A percentile compares a stretch with the other conserved stretches of the same genome.
These are phyloP conservation scores for Oncorhynchus nerka DNA, from an alignment of 2,113 vertebrate species.

Conservation along the genomic window DNA sequence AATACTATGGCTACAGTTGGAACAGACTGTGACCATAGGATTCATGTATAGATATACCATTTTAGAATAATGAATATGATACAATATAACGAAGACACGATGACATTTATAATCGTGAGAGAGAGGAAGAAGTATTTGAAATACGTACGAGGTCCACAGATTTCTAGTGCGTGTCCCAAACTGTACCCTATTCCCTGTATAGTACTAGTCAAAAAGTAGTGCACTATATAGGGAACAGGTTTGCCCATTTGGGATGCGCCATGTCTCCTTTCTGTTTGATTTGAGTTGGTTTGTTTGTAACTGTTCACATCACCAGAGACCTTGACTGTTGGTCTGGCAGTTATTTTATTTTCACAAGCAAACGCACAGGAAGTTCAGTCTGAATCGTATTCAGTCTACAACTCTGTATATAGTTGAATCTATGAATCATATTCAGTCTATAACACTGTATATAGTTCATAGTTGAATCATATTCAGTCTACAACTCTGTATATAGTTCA, in stretches of 20 bases:
- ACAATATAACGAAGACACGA: conserved; percentile 6
- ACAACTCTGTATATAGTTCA: too few species aligned
- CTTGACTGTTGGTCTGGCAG: conserved; percentile 34
- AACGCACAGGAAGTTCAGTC: conserved; percentile 17
- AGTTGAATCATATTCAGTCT: too few species aligned
- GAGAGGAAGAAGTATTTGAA: not conserved
- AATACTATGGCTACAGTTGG: conserved; percentile 62
- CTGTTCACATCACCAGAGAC: conserved; percentile 30
- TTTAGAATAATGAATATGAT: conserved; percentile 25
- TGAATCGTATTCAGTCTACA: conserved; percentile 35
- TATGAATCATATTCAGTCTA: not conserved
- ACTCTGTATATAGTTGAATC: too few species aligned
- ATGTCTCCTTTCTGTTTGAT: conserved; percentile 2
- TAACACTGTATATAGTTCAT: conserved; percentile 6
- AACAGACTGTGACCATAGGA: conserved; percentile 65
- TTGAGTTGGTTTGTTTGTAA: conserved; percentile 14
- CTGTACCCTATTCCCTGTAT: too few species aligned
- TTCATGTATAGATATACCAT: conserved; percentile 24
- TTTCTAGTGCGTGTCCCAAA: not conserved
- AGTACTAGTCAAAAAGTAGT: too few species aligned
- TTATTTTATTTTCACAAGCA: conserved; percentile 5
- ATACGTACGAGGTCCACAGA: conserved; percentile 20
- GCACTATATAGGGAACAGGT: too few species aligned
- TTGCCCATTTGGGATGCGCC: too few species aligned
- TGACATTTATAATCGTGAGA: conserved; percentile 23